These are phyloP conservation scores for Diabrotica balteata DNA, from an alignment of 2,888 invertebrate species.

Conservation along the genomic window DNA sequence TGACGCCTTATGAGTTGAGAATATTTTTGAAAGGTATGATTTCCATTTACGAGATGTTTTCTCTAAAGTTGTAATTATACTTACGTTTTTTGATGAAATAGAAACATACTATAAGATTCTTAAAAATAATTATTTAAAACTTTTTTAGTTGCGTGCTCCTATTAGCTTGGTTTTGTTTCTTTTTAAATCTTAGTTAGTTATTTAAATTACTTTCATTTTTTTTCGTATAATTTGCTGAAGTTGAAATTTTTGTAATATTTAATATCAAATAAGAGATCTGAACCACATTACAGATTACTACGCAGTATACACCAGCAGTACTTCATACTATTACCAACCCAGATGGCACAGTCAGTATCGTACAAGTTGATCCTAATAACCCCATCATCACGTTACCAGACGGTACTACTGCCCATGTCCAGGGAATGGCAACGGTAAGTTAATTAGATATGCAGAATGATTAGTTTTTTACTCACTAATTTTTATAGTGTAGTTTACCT, in stretches of 20 bases:
- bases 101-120: not conserved
- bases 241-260: slow-evolving; percentile 6
- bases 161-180: slow-evolving; percentile 41
- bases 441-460: not conserved
- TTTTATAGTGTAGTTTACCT: not conserved
- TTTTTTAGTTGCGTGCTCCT: slow-evolving; percentile 33
- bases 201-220: slow-evolving; percentile 20
- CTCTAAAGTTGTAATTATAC: no score
- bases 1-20: no score
- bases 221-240: no score
- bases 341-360: slow-evolving; percentile 94
- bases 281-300: slow-evolving; percentile 60
- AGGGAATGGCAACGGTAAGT: slow-evolving; percentile 65
- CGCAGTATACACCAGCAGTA: slow-evolving; percentile 86
- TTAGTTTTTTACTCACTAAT: not conserved
- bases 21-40: no score
- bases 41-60: no score
- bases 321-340: slow-evolving; percentile 96
- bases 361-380: slow-evolving; percentile 93
- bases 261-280: slow-evolving; percentile 5
- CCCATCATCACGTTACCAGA: slow-evolving; percentile 95
- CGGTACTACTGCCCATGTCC: slow-evolving; percentile 94
- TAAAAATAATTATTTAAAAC: not conserved
- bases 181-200: slow-evolving; percentile 18
- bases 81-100: not conserved